Base-by-base conservation (phyloP, 2,888 invertebrate genomes). In the Heliconius ismenius region DNA sequence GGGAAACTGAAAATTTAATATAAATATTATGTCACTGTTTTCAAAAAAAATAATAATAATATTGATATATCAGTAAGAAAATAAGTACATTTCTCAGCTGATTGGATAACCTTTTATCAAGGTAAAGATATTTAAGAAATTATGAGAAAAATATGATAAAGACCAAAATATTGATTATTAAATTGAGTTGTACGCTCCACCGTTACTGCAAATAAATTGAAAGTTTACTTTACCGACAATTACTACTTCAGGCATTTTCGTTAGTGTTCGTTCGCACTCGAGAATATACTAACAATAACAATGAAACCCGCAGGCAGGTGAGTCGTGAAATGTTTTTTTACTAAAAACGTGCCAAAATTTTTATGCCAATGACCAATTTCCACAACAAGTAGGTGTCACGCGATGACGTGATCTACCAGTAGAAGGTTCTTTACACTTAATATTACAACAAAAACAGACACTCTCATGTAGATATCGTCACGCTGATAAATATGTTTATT, bases 171-270 rank as follows among this genome's bases (percentile, higher is more conserved):
- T 70, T 58, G 54, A 24, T 36, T 58, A 58, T 32, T 32, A 36
- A 54, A 21, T n/a, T 58, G 32, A 58, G 28, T 69, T 60, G 54
- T 24, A 69, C 36, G 63, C 54, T 28, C 7, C 24, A 26, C n/a
- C n/a, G 36, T 73, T 36, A 26, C 36, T 69, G 15, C 58, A 62
- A 64, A 65, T n/a, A 67, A 58, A 70, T 70, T 58, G 58, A 36
- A 70, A 54, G 24, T 58, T 32, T 83, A 87, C 85, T 84, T 90
- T 92, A 93, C 93, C 93, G 77, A 92, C 86, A 82, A 89, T 86
- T 79, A 92, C 88, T 76, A 87, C 87, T 83, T 91, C 91, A 86
- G 89, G 83, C 92, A 93, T 92, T 85, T 87, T 80, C 86, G 88
- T 83, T 86, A 85, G 86, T 86, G 82, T 88, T 88, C 87, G 79